Conservation (phyloP, 1,140 invertebrate genomes). For the Scaptomyza montana region DNA sequence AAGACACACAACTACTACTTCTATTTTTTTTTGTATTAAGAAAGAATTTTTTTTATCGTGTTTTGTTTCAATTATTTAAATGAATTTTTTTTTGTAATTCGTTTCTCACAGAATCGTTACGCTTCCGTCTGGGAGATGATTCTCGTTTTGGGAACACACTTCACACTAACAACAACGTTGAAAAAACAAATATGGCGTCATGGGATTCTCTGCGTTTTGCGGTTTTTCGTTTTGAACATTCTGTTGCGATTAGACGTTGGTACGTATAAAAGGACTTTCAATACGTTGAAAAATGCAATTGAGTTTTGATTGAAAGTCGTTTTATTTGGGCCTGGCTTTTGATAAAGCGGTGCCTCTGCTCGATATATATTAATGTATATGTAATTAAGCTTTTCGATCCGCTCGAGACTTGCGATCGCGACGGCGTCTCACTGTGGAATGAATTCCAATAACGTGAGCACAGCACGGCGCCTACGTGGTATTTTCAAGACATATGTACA, state of each 20-base stretch:
- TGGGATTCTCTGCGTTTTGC: conserved; percentile 54
- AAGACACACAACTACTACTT: conserved; percentile 10
- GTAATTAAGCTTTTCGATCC: conserved; percentile 17
- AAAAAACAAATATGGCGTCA: conserved; percentile 77
- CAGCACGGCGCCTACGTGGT: conserved; percentile 43
- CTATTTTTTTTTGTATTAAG: not conserved
- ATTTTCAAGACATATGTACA: conserved; percentile 22
- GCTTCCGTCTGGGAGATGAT: conserved; percentile 30
- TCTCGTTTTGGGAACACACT: conserved; percentile 25
- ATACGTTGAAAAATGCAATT: conserved; percentile 9
- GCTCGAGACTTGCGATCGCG: conserved; percentile 57
- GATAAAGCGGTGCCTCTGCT: conserved; percentile 15
- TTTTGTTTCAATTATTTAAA: conserved; percentile 37
- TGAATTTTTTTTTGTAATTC: conserved; percentile 30
- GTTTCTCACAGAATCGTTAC: conserved; percentile 27
- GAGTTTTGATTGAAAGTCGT: conserved; percentile 27
- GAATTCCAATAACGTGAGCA: conserved; percentile 46
- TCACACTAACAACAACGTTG: conserved; percentile 29
- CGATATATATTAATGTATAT: conserved; percentile 4
- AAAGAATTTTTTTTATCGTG: conserved; percentile 13
- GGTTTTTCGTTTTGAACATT: conserved; percentile 46
- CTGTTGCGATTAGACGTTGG: conserved; percentile 10
- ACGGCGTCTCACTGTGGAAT: conserved; percentile 69
- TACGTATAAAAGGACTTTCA: not conserved
- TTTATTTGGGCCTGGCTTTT: conserved; percentile 21